phyloP scores from a whole-genome alignment of 2,888 invertebrate genomes.

The Rapana venosa region DNA sequence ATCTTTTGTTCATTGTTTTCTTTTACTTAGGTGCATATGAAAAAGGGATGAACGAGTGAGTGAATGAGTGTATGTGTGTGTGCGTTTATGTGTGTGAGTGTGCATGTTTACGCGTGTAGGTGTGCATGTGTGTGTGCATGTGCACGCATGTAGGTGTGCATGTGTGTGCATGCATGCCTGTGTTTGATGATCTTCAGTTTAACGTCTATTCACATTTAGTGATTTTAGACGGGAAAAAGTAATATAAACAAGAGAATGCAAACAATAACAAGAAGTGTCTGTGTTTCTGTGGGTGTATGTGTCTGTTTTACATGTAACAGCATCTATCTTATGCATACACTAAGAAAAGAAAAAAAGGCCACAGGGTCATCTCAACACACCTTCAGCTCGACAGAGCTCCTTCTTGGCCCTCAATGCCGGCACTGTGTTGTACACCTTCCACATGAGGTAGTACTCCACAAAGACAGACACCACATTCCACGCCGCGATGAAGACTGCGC shows the following conservation, averaged over 20 bases:
- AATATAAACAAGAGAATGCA: too few relatives aligned
- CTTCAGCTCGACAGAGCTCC: neutral
- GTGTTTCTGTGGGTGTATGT: too few relatives aligned
- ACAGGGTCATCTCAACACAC: neutral
- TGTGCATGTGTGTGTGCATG: neutral
- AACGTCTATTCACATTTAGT: too few relatives aligned
- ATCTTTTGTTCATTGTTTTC: too few relatives aligned
- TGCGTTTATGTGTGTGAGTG: neutral
- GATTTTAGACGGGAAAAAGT: too few relatives aligned
- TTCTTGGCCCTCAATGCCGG: conserved; percentile 70
- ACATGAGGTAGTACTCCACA: conserved; percentile 79
- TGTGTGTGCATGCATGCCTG: neutral
- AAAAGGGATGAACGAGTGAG: too few relatives aligned
- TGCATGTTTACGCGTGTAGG: neutral
- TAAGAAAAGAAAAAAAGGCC: neutral
- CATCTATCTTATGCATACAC: neutral
- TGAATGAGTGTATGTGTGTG: too few relatives aligned
- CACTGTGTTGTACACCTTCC: conserved; percentile 77
- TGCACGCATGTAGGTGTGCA: neutral
- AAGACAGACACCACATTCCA: conserved; percentile 80
- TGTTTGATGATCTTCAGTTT: too few relatives aligned
- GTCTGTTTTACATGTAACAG: neutral
- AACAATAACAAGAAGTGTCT: too few relatives aligned
- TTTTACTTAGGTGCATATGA: too few relatives aligned
- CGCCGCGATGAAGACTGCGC: conserved; percentile 75